A percentile compares a stretch with the other conserved stretches of the same genome.
Evolutionary conservation across 2,113 vertebrate species (phyloP).

Genomic region (Potamarius usumacintae): DNA sequence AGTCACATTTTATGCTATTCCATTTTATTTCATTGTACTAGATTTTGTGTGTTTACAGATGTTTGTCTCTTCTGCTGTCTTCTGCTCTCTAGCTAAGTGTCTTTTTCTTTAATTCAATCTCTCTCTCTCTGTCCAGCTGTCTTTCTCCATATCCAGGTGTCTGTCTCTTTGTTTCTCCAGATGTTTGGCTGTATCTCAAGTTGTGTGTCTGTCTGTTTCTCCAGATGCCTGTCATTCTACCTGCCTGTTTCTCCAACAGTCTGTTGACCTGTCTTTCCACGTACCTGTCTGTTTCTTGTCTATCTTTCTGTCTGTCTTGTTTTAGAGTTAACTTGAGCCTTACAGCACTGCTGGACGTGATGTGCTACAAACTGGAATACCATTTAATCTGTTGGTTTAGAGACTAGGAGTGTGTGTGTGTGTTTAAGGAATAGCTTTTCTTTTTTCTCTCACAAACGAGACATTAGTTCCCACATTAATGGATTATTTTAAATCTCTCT

Average conservation of each 20-base stretch:
- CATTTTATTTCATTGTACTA: neutral
- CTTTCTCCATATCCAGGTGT: constrained; percentile 14
- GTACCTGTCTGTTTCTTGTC: constrained; percentile 2
- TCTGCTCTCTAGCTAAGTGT: neutral
- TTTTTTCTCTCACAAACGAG: neutral
- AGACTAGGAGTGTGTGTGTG: neutral
- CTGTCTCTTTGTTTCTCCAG: constrained; percentile 12
- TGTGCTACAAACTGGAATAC: neutral
- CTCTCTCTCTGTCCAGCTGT: neutral
- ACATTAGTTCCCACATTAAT: constrained; percentile 3
- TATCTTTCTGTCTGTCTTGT: constrained; percentile 6
- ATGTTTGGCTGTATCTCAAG: neutral
- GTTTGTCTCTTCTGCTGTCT: neutral
- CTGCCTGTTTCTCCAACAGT: neutral
- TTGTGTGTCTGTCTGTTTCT: neutral
- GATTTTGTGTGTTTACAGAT: neutral
- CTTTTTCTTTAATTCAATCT: neutral
- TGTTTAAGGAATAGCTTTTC: too few relatives aligned
- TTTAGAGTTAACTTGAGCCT: constrained; percentile 5
- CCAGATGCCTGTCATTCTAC: constrained; percentile 21
- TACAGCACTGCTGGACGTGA: constrained; percentile 14
- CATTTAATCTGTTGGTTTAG: neutral
- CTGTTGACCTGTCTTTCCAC: neutral
- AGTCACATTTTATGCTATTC: neutral
- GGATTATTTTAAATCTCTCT: constrained; percentile 36